phyloP scores from a whole-genome alignment of 2,888 invertebrate genomes.

The Eueremaeus valkanovi region DNA sequence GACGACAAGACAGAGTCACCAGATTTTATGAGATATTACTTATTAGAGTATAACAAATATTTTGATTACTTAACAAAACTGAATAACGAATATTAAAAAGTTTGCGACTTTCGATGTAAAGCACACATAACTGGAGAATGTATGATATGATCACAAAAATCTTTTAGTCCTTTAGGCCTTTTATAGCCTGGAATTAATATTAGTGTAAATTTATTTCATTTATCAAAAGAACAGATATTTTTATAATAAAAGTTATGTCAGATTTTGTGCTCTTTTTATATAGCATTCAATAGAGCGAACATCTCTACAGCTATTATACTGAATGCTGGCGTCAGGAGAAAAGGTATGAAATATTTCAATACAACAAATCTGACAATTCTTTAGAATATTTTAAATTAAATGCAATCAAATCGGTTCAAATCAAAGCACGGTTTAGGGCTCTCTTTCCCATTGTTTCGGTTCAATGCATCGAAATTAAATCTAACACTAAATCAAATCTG shows the following conservation, averaged over 20 bases:
- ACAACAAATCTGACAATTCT: background rate
- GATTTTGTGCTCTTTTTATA: no score
- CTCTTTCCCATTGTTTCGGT: slow-evolving; percentile 22
- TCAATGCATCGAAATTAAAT: slow-evolving; percentile 31
- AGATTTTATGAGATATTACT: slow-evolving; percentile 22
- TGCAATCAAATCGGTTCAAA: background rate
- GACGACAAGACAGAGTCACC: background rate
- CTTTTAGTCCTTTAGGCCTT: no score
- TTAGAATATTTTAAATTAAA: slow-evolving; percentile 28
- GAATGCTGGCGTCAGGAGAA: background rate
- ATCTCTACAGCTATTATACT: no score
- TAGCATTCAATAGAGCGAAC: no score
- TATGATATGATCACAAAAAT: no score
- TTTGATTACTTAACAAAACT: slow-evolving; percentile 5
- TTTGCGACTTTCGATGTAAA: background rate
- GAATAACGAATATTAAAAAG: background rate
- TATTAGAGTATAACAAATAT: slow-evolving; percentile 3
- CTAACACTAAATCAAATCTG: slow-evolving; percentile 3
- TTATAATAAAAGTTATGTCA: background rate
- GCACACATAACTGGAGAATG: no score
- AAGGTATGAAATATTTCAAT: background rate
- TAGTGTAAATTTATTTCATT: slow-evolving; percentile 22
- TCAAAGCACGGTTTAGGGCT: background rate
- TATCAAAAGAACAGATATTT: background rate
- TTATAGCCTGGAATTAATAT: no score